Evolutionary conservation across 2,113 vertebrate genomes (phyloP).

Genomic region (Zapornia atra): DNA sequence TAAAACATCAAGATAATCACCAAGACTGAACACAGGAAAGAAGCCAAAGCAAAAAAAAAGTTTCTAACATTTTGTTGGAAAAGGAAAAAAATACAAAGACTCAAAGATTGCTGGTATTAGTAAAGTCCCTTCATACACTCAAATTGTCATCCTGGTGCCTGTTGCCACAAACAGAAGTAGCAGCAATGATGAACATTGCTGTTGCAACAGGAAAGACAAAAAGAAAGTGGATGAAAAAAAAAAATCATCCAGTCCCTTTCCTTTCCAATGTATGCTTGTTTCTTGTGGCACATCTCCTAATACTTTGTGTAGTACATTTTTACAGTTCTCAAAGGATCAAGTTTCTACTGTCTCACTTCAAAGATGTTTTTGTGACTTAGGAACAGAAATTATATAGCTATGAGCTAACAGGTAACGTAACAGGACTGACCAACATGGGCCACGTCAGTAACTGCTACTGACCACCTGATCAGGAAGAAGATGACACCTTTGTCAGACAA

Average conservation of each 20-base stretch:
- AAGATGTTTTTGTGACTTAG: not conserved
- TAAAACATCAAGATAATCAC: not conserved
- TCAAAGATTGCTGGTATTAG: not conserved
- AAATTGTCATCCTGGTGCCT: not conserved
- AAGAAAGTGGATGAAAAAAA: not conserved
- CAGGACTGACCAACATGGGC: not conserved
- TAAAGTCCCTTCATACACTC: not conserved
- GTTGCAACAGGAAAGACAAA: not conserved
- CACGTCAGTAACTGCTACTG: not conserved
- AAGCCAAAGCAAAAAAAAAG: not conserved
- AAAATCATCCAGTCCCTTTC: not conserved
- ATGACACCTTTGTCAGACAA: not conserved
- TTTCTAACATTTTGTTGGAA: not conserved
- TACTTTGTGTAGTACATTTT: not conserved
- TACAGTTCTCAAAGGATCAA: not conserved
- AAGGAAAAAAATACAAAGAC: not conserved
- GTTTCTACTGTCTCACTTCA: not conserved
- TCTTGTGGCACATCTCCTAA: not conserved
- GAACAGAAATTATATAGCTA: not conserved
- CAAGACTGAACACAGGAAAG: not conserved
- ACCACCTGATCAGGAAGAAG: not conserved
- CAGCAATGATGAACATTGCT: not conserved
- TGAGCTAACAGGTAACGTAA: not conserved
- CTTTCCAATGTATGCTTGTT: not conserved
- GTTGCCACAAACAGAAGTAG: not conserved